Percentiles rank a stretch among this genome's conserved stretches.
Conservation (phyloP, 2,797 vertebrate species). For the Hyperoplus lanceolatus region DNA sequence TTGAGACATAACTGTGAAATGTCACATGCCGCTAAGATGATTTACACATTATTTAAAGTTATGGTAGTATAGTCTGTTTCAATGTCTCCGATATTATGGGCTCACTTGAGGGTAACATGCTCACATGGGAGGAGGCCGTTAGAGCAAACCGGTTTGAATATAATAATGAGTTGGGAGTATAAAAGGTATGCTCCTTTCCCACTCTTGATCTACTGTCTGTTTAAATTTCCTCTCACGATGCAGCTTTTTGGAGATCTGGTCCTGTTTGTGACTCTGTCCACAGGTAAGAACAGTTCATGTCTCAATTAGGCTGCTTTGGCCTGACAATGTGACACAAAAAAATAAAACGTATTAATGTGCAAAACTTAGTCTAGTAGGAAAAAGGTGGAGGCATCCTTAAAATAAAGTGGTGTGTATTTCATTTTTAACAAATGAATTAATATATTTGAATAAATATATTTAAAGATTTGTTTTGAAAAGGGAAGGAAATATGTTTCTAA, state of each 20-base stretch:
- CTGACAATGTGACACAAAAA: neutral
- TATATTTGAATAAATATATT: too few relatives aligned
- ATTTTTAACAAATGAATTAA: neutral
- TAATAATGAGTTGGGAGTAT: neutral
- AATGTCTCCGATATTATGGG: too few relatives aligned
- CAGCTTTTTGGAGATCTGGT: slow-evolving; percentile 29
- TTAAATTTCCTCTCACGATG: slow-evolving; percentile 16
- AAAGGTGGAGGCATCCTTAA: neutral
- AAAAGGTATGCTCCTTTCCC: neutral
- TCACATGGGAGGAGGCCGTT: too few relatives aligned
- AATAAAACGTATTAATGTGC: neutral
- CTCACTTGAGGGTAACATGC: too few relatives aligned
- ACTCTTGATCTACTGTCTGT: neutral
- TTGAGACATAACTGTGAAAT: too few relatives aligned
- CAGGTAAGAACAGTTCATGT: slow-evolving; percentile 28
- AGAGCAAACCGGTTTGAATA: neutral
- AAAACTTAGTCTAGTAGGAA: neutral
- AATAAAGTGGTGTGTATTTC: neutral
- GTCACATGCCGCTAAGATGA: too few relatives aligned
- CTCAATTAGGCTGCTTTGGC: neutral
- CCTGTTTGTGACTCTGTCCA: slow-evolving; percentile 23
- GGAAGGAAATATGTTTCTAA: too few relatives aligned
- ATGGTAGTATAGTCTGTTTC: too few relatives aligned
- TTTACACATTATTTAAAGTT: too few relatives aligned
- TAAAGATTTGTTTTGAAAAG: too few relatives aligned